Percentiles rank a stretch among this genome's conserved stretches.
These are phyloP conservation scores for Chelonia mydas DNA, from an alignment of 2,797 vertebrate species.

Conservation along the genomic window DNA sequence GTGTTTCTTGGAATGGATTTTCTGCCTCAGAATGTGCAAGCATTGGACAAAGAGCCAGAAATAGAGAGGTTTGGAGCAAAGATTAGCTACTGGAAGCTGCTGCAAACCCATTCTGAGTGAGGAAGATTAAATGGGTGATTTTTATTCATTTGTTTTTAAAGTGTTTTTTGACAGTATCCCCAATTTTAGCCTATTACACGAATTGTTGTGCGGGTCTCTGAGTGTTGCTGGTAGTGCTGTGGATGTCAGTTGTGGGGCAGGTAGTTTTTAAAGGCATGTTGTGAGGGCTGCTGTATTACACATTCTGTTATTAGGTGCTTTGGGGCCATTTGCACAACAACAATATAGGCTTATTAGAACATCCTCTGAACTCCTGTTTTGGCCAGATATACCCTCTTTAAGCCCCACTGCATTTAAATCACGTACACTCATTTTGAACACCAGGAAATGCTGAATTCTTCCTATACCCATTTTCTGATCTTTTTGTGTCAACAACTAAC, in stretches of 20 bases:
- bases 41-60: not conserved
- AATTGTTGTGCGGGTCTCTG: not conserved
- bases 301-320: not conserved
- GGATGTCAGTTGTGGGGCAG: not conserved
- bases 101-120: not conserved
- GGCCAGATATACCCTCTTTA: not conserved
- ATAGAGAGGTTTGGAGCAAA: not conserved
- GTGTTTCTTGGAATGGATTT: not conserved
- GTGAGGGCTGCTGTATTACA: not conserved
- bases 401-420: not conserved
- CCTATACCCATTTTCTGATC: not conserved
- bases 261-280: not conserved
- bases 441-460: not conserved
- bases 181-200: not conserved
- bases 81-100: not conserved
- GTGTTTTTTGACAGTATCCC: not conserved
- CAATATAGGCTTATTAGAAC: not conserved
- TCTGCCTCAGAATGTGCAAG: not conserved
- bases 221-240: rapidly evolving
- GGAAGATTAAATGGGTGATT: not conserved
- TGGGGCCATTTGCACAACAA: not conserved
- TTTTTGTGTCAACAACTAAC: not conserved
- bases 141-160: not conserved
- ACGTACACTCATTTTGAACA: not conserved
- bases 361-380: not conserved